Base-by-base conservation (phyloP, 2,797 vertebrate species). In the Enteromius afrohamiltoni region DNA sequence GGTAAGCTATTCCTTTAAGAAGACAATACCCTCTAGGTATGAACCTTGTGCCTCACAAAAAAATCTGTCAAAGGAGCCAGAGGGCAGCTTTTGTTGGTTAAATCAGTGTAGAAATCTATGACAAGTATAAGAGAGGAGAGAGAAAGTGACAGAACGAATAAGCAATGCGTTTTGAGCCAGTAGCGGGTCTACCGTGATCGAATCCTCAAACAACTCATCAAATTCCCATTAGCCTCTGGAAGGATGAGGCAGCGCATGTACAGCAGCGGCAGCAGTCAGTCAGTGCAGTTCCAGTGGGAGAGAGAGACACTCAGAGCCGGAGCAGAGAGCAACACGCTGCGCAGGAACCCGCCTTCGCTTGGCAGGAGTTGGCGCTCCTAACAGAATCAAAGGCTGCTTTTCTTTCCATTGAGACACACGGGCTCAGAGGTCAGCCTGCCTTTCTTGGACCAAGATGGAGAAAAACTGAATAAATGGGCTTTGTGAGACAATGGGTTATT, bases 371-470 rank as follows among this genome's bases (percentile, higher is more conserved):
- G 77, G 55, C 79, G 81, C 92, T 92, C 90, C 83, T 74, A 85
- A 85, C 86, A 83, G 87, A 91, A 93, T 93, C 92, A 94, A 94
- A 93, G 90, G 80, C 86, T 1, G 78, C 90, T 90, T 91, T 93
- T 93, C 91, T 93, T 92, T 89, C 82, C 85, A 90, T 90, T 90
- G 91, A 94, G 93, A 88, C 84, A 83, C 88, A 78, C 26, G 51
- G 83, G 86, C 82, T 80, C 70, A 49, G 74, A 86, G 91, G 91
- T 92, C 92, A 93, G 85, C 88, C 89, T 87, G 87, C 87, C 90
- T 90, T 93, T 91, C 92, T 90, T 80, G 87, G 88, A 88, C 78
- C 71, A 87, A 87, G 85, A 85, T 85, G 89, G 87, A 84, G 67
- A 80, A 60, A 91, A 90, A 84, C 90, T 81, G 89, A 92, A 88